Evolutionary conservation across 2,797 vertebrate species (phyloP), one percentile per base, ranked within the genome.

Genomic region (Fratercula arctica): DNA sequence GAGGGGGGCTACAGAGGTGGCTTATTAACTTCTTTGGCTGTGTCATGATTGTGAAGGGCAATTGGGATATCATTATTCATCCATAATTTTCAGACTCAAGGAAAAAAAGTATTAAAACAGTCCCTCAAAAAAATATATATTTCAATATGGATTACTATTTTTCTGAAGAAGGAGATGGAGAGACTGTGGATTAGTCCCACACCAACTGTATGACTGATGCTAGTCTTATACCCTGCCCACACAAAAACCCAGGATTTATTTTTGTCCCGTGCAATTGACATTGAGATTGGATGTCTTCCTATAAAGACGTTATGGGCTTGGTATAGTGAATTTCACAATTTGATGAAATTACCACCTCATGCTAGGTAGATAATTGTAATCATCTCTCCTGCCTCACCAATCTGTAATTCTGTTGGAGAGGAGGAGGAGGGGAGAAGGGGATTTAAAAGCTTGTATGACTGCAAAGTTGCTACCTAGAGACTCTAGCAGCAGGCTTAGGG

Each of bases 1-100:
- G 76, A 86, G 63, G 82, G 69, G 82, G 66, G 73, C 73, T 88
- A 61, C 72, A 96, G 95, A 97, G 96, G 94, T 97, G 94, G 96
- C 97, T 97, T 98, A 97, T 97, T 97, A 98, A 96, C 97, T 97
- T 98, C 92, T 96, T 85, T 66, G 93, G 84, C 95, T 95, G 88
- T 88, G 93, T 95, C 89, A 66, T 64, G 75, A 94, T 60, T 78
- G 85, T n/a, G 77, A 93, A 97, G 95, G 94, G 92, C 75, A 97
- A 81, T 13, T 84, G 96, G 61, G 66, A 87, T 61, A 97, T 89
- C 78, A 72, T 94, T 96, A 93, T 94, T 96, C 67, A 89, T 51
- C 93, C 56, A 90, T 96, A 94, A 96, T 97, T 97, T 98, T 91
- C 61, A 95, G 39, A 84, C 70, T 82, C 59, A 85, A 83, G 60